Percentiles rank a stretch among this genome's conserved stretches.
phyloP scores from a whole-genome alignment of 2,113 vertebrate genomes.

The Oplegnathus fasciatus region DNA sequence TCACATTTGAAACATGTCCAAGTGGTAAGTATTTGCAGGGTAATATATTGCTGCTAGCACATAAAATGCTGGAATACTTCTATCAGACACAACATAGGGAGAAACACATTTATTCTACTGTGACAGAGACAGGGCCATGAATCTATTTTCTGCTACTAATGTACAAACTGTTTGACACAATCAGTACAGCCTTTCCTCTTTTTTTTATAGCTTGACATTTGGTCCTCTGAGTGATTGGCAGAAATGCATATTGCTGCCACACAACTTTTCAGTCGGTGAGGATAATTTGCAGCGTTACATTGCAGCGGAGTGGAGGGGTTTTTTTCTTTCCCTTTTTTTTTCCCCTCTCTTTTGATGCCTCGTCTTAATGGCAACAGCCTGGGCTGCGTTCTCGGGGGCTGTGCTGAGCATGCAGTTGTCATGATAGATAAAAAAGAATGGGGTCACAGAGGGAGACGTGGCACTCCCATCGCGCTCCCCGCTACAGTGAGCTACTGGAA shows the following conservation, averaged over 20 bases:
- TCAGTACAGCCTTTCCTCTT: constrained; percentile 57
- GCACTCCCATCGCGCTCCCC: constrained; percentile 52
- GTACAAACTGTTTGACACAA: constrained; percentile 67
- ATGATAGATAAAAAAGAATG: constrained; percentile 77
- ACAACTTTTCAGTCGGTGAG: constrained; percentile 51
- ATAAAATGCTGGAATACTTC: constrained; percentile 17
- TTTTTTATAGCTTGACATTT: constrained; percentile 60
- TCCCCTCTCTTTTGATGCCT: constrained; percentile 68
- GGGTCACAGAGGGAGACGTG: constrained; percentile 71
- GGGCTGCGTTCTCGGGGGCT: constrained; percentile 63
- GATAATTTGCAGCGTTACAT: constrained; percentile 57
- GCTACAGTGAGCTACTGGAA: constrained; percentile 59
- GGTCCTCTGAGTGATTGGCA: constrained; percentile 65
- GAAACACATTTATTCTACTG: constrained; percentile 35
- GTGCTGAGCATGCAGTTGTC: constrained; percentile 81
- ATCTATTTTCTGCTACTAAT: constrained; percentile 62
- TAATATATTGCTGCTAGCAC: constrained; percentile 10
- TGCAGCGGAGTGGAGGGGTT: constrained; percentile 23
- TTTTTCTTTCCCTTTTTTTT: neutral
- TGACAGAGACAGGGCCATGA: constrained; percentile 35
- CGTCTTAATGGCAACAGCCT: constrained; percentile 70
- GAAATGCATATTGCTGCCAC: constrained; percentile 60
- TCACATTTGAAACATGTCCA: constrained; percentile 14
- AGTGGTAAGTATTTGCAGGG: neutral
- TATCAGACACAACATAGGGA: constrained; percentile 13